Percentiles rank a stretch among this genome's conserved stretches.
phyloP scores from a whole-genome alignment of 2,888 invertebrate genomes.

The Amiota communis region DNA sequence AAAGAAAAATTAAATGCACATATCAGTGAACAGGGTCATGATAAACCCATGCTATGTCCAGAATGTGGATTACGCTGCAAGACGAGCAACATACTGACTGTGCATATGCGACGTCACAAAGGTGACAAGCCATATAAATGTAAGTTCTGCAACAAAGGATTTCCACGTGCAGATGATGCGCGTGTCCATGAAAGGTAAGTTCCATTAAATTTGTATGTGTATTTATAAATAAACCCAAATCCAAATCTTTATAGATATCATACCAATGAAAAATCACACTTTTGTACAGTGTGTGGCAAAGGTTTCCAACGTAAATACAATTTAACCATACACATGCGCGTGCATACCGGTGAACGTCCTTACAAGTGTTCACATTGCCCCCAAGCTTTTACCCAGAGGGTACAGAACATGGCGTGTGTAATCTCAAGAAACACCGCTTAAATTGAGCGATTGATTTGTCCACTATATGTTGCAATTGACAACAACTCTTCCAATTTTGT shows the following conservation, averaged over 20 bases:
- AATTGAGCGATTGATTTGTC: conserved; percentile 75
- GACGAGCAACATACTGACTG: conserved; percentile 74
- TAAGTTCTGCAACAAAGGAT: conserved; percentile 75
- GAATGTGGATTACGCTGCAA: conserved; percentile 76
- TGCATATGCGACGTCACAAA: conserved; percentile 75
- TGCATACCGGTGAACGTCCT: conserved; percentile 75
- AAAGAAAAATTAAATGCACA: conserved; percentile 74
- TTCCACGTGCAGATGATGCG: conserved; percentile 75
- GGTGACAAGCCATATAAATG: conserved; percentile 76
- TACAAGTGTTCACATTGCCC: conserved; percentile 76
- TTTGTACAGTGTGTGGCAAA: conserved; percentile 73
- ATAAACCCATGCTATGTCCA: conserved; percentile 75
- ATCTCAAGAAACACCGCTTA: conserved; percentile 76
- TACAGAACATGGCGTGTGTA: too few species aligned
- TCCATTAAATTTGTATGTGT: background rate
- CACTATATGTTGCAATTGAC: too few species aligned
- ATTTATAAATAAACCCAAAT: conserved; percentile 1
- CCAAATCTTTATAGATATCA: conserved; percentile 60
- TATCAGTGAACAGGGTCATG: conserved; percentile 74
- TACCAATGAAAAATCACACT: conserved; percentile 75
- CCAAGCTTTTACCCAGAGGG: conserved; percentile 76
- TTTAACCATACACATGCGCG: conserved; percentile 75
- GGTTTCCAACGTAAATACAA: conserved; percentile 74
- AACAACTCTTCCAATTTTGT: too few species aligned
- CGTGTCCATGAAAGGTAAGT: conserved; percentile 75